A percentile compares a stretch with the other conserved stretches of the same genome.
phyloP scores from a whole-genome alignment of 1,140 invertebrate genomes.

The Lordiphosa clarofinis region DNA sequence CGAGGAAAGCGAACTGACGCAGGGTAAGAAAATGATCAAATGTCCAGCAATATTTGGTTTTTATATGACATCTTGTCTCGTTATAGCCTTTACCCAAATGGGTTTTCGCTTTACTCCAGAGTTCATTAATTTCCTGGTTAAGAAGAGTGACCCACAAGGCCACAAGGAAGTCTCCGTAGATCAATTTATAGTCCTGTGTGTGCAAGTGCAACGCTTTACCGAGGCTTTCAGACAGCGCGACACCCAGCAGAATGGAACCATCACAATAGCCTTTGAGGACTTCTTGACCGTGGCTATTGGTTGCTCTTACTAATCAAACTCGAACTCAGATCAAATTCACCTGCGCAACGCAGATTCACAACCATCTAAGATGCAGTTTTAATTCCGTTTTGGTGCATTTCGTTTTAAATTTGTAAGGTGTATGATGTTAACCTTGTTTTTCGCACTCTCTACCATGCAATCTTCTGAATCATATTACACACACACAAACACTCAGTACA shows the following conservation, averaged over 20 bases:
- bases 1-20: slow-evolving; percentile 88
- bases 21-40: slow-evolving; percentile 81
- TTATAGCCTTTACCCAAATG: slow-evolving; percentile 90
- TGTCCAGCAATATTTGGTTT: not conserved
- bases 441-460: slow-evolving; percentile 41
- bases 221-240: slow-evolving; percentile 90
- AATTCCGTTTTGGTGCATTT: slow-evolving; percentile 58
- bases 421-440: slow-evolving; percentile 27
- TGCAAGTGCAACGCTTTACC: slow-evolving; percentile 92
- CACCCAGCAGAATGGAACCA: slow-evolving; percentile 86
- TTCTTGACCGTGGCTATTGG: slow-evolving; percentile 88
- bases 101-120: slow-evolving; percentile 91
- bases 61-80: slow-evolving; percentile 8
- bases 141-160: slow-evolving; percentile 84
- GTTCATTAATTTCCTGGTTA: slow-evolving; percentile 87
- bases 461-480: slow-evolving; percentile 35
- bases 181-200: slow-evolving; percentile 92
- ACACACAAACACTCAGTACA: slow-evolving; percentile 52
- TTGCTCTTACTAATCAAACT: slow-evolving; percentile 82
- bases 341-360: slow-evolving; percentile 10
- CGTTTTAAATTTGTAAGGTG: slow-evolving; percentile 26
- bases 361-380: slow-evolving; percentile 21
- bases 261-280: slow-evolving; percentile 92
- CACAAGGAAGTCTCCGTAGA: slow-evolving; percentile 88
- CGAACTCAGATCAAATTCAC: slow-evolving; percentile 2